Evolutionary conservation across 1,140 invertebrate species (phyloP).

Genomic region (Trichoplusia ni): DNA sequence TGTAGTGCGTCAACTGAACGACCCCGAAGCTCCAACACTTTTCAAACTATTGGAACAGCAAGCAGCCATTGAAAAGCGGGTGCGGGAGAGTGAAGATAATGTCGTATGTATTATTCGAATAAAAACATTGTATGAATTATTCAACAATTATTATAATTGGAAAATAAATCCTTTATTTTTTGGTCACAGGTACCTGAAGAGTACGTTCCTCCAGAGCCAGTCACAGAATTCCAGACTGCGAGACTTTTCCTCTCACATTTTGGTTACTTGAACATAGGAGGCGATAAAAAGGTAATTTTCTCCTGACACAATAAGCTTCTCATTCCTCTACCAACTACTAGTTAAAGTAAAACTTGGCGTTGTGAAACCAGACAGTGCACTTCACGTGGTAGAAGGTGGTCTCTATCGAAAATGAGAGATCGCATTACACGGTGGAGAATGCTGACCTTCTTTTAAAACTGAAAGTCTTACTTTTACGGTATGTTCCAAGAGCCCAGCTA

Average conservation of each 20-base stretch:
- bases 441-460: too few species aligned
- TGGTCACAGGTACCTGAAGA: constrained; percentile 82
- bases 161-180: not conserved
- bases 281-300: constrained; percentile 77
- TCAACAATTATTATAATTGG: too few species aligned
- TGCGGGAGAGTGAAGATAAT: constrained; percentile 79
- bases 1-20: constrained; percentile 83
- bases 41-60: constrained; percentile 82
- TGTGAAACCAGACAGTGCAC: too few species aligned
- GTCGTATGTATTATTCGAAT: constrained; percentile 53
- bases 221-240: constrained; percentile 96
- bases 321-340: too few species aligned
- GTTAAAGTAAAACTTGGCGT: too few species aligned
- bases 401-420: too few species aligned
- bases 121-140: too few species aligned
- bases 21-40: constrained; percentile 68
- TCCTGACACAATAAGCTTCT: too few species aligned
- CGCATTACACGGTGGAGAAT: too few species aligned
- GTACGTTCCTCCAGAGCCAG: constrained; percentile 90
- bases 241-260: constrained; percentile 96
- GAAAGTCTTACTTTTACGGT: too few species aligned
- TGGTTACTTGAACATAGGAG: constrained; percentile 92
- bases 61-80: constrained; percentile 75
- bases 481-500: too few species aligned
- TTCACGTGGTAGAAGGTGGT: too few species aligned